phyloP scores from a whole-genome alignment of 2,113 vertebrate genomes.

The Gambusia holbrooki region DNA sequence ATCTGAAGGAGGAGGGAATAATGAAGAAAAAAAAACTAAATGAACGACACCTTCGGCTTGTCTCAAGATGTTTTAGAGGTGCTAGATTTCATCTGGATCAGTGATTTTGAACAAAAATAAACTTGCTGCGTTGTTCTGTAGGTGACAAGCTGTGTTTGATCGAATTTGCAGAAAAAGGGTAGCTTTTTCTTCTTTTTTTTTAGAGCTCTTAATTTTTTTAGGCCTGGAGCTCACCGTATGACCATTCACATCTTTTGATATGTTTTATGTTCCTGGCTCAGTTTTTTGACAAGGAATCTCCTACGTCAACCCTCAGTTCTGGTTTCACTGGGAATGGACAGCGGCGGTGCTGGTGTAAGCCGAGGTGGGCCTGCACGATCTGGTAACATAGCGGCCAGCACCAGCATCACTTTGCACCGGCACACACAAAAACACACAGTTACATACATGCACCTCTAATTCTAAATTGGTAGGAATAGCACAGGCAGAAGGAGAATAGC shows the following conservation, averaged over 20 bases:
- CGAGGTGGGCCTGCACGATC: constrained; percentile 67
- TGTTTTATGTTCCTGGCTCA: constrained; percentile 10
- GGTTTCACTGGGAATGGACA: constrained; percentile 65
- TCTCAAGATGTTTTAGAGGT: background rate
- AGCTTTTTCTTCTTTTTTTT: background rate
- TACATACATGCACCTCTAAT: constrained; percentile 29
- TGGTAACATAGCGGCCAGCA: constrained; percentile 61
- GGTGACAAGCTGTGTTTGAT: background rate
- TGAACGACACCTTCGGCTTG: too few relatives aligned
- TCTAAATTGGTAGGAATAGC: constrained; percentile 49
- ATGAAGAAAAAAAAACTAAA: background rate
- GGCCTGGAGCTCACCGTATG: background rate
- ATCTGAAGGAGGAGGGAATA: background rate
- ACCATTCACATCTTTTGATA: background rate
- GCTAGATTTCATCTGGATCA: background rate
- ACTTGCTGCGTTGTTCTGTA: background rate
- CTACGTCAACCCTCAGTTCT: constrained; percentile 60
- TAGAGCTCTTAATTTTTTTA: background rate
- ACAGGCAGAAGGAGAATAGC: constrained; percentile 44
- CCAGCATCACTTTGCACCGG: constrained; percentile 61
- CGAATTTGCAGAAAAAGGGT: background rate
- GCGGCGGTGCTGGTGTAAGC: constrained; percentile 57
- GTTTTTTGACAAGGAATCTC: constrained; percentile 43
- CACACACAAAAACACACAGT: constrained; percentile 28
- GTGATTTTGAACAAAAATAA: background rate